Conservation (phyloP, 2,113 vertebrate species). For the Coryphaenoides rupestris region DNA sequence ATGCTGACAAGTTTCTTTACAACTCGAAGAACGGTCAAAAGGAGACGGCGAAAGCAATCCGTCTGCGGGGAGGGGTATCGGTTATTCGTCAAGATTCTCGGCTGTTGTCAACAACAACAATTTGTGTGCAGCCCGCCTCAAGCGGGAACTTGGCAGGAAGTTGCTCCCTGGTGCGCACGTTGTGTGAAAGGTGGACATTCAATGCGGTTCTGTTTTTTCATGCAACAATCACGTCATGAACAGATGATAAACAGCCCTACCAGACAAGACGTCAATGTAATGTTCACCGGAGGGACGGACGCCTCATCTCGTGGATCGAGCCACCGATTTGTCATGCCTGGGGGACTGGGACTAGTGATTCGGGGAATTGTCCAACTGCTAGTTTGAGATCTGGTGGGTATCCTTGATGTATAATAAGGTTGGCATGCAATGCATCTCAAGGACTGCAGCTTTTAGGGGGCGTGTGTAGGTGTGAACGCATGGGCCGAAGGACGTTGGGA, state of each 20-base stretch:
- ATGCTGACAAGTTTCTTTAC: constrained; percentile 42
- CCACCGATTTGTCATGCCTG: too few relatives aligned
- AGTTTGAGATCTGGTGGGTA: too few relatives aligned
- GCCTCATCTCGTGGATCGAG: too few relatives aligned
- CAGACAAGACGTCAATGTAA: too few relatives aligned
- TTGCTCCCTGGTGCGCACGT: background rate
- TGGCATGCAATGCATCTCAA: too few relatives aligned
- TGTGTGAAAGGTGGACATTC: background rate
- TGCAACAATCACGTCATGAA: background rate
- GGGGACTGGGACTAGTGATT: too few relatives aligned
- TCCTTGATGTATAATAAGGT: too few relatives aligned
- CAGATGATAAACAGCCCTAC: background rate
- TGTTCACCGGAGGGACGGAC: too few relatives aligned
- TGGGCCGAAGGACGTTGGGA: too few relatives aligned
- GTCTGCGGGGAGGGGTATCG: constrained; percentile 29
- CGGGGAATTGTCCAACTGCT: too few relatives aligned
- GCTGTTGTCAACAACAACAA: constrained; percentile 17
- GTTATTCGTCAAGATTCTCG: constrained; percentile 42
- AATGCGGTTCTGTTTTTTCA: background rate
- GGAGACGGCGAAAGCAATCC: constrained; percentile 36
- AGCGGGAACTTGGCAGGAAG: constrained; percentile 17
- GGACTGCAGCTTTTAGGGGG: too few relatives aligned
- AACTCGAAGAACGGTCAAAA: constrained; percentile 36
- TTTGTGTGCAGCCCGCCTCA: constrained; percentile 40
- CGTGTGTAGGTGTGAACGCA: too few relatives aligned